Base-by-base conservation (phyloP, 1,140 invertebrate species). In the Bombus soroeensis region DNA sequence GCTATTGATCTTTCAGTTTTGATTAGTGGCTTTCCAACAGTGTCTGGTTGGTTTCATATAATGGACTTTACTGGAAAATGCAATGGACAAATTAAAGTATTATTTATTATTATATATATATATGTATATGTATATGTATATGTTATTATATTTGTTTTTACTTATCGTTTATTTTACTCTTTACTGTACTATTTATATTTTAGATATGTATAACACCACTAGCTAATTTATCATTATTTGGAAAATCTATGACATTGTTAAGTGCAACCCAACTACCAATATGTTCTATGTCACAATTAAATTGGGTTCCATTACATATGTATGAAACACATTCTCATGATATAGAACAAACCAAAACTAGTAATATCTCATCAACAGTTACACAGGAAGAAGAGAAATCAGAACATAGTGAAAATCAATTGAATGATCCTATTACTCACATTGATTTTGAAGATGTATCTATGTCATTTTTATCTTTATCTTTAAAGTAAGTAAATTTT, bases 11-110 rank as follows among this genome's bases (percentile, higher is more conserved):
- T 97, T 57, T 96, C 95, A 25, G 93, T 95, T 53, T 91, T 96
- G n/a, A 83, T 94, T 8, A 92, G 93, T 68, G 96, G 96, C 28
- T 94, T 96, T 88, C 94, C 96, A 37, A 94, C 93, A 74, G 92
- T 96, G 68, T 96, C 95, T 74, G 96, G 96, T 25, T 96, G 96
- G 96, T 97, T 96, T 91, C 96, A 96, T 90, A 96, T 97, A 72
- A 95, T 96, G 8, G 96, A 97, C 87, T 96, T 96, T 83, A 95
- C 94, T 85, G 96, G 96, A 32, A 96, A 96, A 86, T 96, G 96
- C 70, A 96, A 96, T 41, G 96, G 96, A 25, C 96, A 96, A 90
- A 95, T 97, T 68, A 96, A 96, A 91, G 95, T 96, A 90, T n/a
- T 79, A 37, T 73, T 80, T 37, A 41, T 74, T 53, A 53, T 47